phyloP scores from a whole-genome alignment of 2,113 vertebrate genomes.

The Eclectus roratus region DNA sequence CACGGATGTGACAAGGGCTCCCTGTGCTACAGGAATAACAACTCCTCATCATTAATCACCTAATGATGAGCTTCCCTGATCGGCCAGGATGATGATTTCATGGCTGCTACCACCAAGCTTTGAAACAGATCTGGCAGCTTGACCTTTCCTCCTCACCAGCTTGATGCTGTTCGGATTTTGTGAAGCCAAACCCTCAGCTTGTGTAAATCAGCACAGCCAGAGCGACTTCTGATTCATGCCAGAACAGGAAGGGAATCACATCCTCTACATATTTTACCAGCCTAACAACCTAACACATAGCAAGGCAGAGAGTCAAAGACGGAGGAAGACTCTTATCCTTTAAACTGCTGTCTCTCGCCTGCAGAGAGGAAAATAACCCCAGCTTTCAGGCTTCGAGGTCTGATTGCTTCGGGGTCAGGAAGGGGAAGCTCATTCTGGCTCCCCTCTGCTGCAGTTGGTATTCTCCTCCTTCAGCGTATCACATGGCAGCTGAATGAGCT shows the following conservation, averaged over 20 bases:
- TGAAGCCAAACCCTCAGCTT: constrained; percentile 26
- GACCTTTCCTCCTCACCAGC: constrained; percentile 25
- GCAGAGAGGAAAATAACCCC: constrained; percentile 34
- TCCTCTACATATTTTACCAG: constrained; percentile 43
- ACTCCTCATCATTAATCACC: constrained; percentile 41
- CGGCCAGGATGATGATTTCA: background rate
- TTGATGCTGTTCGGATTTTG: constrained; percentile 3
- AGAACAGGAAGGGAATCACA: background rate
- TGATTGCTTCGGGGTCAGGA: constrained; percentile 11
- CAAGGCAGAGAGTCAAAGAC: background rate
- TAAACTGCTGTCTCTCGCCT: background rate
- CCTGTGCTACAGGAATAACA: background rate
- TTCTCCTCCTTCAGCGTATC: background rate
- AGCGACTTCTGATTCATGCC: constrained; percentile 49
- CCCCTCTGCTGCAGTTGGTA: background rate
- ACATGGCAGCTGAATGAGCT: background rate
- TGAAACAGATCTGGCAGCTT: background rate
- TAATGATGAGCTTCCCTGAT: background rate
- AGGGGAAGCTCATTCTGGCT: background rate
- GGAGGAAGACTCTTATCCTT: background rate
- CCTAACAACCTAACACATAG: constrained; percentile 7
- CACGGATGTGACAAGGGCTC: background rate
- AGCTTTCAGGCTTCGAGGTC: background rate
- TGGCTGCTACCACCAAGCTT: background rate
- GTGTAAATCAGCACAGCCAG: constrained; percentile 37